Conservation (phyloP, 1,140 invertebrate species). For the Penaeus indicus region DNA sequence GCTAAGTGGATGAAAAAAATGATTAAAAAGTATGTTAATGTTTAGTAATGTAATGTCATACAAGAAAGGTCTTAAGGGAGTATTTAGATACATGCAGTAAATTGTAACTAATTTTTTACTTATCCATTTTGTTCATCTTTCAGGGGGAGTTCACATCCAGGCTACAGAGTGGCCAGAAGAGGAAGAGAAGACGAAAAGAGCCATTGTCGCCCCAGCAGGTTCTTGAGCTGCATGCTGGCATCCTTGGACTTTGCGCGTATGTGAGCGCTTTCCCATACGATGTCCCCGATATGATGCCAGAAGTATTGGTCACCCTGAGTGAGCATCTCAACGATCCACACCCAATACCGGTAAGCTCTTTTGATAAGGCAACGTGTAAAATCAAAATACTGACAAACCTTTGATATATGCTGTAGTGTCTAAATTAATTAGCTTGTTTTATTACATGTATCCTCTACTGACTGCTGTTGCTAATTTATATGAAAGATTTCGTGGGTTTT, state of each 20-base stretch:
- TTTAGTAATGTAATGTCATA: no score
- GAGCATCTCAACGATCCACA: conserved; percentile 88
- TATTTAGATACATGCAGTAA: no score
- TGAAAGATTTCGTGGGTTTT: no score
- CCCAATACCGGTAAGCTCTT: conserved; percentile 85
- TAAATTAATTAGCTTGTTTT: neutral
- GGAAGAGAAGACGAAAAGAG: conserved; percentile 39
- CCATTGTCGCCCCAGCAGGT: conserved; percentile 39
- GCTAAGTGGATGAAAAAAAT: neutral
- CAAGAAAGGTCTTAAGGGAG: no score
- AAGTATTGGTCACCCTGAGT: conserved; percentile 84
- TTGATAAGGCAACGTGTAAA: neutral
- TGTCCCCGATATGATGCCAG: conserved; percentile 86
- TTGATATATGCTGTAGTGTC: neutral
- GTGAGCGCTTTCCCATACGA: conserved; percentile 91
- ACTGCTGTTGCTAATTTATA: no score
- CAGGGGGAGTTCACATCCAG: conserved; percentile 74
- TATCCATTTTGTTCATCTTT: conserved; percentile 57
- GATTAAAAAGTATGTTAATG: no score
- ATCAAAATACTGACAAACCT: neutral
- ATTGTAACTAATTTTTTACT: neutral
- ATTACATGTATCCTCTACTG: neutral
- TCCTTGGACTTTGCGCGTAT: conserved; percentile 90
- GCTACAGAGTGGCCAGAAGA: conserved; percentile 34
- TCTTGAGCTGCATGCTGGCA: conserved; percentile 79